These are phyloP conservation scores for Poecilobothrus nobilitatus DNA, from an alignment of 2,888 invertebrate genomes.

Conservation along the genomic window DNA sequence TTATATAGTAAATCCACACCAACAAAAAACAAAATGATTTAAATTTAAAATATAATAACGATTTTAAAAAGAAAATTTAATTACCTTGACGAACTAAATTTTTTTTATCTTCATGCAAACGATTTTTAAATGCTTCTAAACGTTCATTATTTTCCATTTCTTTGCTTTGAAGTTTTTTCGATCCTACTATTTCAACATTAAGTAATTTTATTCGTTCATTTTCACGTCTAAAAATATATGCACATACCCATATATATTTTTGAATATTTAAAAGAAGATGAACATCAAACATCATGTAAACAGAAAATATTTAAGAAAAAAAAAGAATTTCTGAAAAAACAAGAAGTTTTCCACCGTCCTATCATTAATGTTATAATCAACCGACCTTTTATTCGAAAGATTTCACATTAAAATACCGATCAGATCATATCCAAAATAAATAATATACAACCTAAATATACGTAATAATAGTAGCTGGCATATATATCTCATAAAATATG, in stretches of 20 bases:
- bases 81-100: conserved; percentile 44
- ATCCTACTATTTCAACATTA: conserved; percentile 53
- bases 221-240: conserved; percentile 46
- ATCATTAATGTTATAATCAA: too few species aligned
- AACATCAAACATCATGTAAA: neutral
- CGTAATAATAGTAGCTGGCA: too few species aligned
- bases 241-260: too few species aligned
- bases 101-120: conserved; percentile 50
- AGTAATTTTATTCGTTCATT: conserved; percentile 51
- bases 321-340: neutral
- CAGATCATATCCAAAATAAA: too few species aligned
- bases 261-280: neutral
- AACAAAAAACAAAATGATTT: conserved; percentile 3
- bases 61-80: neutral
- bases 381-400: too few species aligned
- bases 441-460: too few species aligned
- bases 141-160: conserved; percentile 61
- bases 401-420: too few species aligned
- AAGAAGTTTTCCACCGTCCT: too few species aligned
- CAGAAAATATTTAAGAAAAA: neutral
- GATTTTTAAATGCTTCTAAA: conserved; percentile 52
- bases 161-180: conserved; percentile 55
- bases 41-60: neutral
- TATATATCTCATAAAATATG: too few species aligned
- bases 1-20: neutral